Evolutionary conservation across 1,140 invertebrate genomes (phyloP), one percentile per base, ranked within the genome.

Genomic region (Chironomus striatipennis): DNA sequence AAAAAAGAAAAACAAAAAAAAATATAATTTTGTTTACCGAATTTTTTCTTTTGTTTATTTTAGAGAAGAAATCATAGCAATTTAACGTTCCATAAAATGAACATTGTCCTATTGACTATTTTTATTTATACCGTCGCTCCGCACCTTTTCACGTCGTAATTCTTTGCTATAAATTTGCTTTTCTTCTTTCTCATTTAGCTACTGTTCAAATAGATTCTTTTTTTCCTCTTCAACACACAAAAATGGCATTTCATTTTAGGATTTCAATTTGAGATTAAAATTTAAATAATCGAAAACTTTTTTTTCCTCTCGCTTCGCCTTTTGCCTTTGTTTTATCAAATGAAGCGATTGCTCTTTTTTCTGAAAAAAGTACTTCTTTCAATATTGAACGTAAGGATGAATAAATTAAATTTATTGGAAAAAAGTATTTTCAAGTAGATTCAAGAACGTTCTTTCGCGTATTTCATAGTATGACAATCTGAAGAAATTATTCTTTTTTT

Each of bases 241-340:
- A 57, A 57, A 57, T 57, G 47, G 47, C 47, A 57, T 57, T 57
- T 57, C 47, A 57, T 70, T 70, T 20, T 10, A 57, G 47, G 65
- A 70, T 20, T 70, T 70, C 65, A 70, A 70, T 70, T 70, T 20
- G 7, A 70, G 65, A 70, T 70, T 70, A 70, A 70, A 34, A 70
- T 70, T 70, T 70, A 70, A 70, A 70, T 70, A 57, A 57, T 57
- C 47, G 47, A 57, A 57, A 57, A 57, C 10, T 57, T 57, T 57
- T 57, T 57, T 57, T 15, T 15, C 9, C 43, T 47, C 43, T 57
- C 47, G 47, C 8, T 15, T 57, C 47, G 47, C 12, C 47, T 57
- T 57, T 57, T 57, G 47, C n/a, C n/a, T 57, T 57, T 57, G 8
- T 47, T 47, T 47, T 34, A 34, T 34, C 24, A 34, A 34, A 34